Conservation (phyloP, 2,888 invertebrate species). For the Orthonychiurus folsomi region DNA sequence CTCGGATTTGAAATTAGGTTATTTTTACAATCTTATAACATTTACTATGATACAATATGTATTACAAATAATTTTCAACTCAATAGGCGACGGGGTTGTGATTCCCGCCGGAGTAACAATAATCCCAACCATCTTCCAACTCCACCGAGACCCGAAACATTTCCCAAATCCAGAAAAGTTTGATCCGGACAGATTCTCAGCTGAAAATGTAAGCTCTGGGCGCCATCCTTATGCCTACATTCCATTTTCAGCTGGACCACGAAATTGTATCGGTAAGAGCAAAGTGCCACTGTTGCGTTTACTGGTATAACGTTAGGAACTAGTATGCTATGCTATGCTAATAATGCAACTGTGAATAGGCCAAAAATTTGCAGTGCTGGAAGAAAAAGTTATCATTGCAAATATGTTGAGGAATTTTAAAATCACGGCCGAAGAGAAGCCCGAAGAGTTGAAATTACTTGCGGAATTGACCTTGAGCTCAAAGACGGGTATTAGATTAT, state of each 20-base stretch:
- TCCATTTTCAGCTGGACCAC: conserved; percentile 45
- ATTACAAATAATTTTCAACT: no score
- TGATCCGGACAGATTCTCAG: conserved; percentile 49
- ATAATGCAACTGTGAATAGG: conserved; percentile 45
- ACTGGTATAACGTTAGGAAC: neutral
- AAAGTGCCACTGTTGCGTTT: neutral
- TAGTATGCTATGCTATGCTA: neutral
- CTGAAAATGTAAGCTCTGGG: conserved; percentile 43
- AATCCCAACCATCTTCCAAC: conserved; percentile 29
- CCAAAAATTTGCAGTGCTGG: conserved; percentile 53
- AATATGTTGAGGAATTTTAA: conserved; percentile 51
- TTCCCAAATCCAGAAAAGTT: conserved; percentile 49
- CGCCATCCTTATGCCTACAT: conserved; percentile 46
- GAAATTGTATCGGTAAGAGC: conserved; percentile 32
- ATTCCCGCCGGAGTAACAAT: conserved; percentile 18
- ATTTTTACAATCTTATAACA: no score
- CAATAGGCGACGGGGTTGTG: no score
- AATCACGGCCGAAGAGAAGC: conserved; percentile 50
- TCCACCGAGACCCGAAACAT: conserved; percentile 46
- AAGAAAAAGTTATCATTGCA: conserved; percentile 53
- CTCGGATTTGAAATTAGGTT: conserved; percentile 39
- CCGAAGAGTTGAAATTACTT: conserved; percentile 51
- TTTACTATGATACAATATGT: no score
- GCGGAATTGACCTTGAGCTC: conserved; percentile 55
- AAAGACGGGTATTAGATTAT: conserved; percentile 48